Base-by-base conservation (phyloP, 2,888 invertebrate genomes). In the Creontiades dilutus region DNA sequence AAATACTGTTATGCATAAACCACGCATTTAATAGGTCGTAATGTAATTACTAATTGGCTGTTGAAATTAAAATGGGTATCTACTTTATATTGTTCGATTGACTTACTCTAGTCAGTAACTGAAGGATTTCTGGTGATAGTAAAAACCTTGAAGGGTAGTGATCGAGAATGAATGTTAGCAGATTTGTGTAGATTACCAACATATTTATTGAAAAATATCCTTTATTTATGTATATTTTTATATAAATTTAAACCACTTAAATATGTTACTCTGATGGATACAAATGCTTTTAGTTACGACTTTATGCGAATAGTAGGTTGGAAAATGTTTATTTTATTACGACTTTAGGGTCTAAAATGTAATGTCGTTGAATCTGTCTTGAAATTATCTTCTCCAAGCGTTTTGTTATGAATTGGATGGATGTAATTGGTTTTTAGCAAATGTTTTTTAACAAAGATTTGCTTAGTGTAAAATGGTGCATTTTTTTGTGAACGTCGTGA, bases 81-180 rank as follows among this genome's bases (percentile, higher is more conserved):
- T 11, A 16, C 13, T 7, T 12, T 13, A 68, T 27, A 13, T 13
- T 68, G n/a, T 23, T 68, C 68, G 19, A 27, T 68, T 11, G 68
- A 19, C 68, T 37, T 37, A 37, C 37, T 68, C 68, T 68, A 68
- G 68, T 68, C 68, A 68, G 68, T 68, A 61, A 61, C 61, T 16
- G 23, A 68, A 68, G 27, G 19, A 68, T 68, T 23, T 23, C 68
- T 68, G 68, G 23, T 68, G 68, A 68, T 68, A 68, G 0, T n/a
- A 68, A 68, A 23, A 68, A 37, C 37, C 37, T 37, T 37, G 37
- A 37, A 12, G 68, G 68, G 3, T 68, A 13, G 19, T 23, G 68
- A 23, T 0, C 27, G 68, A 68, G 23, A 68, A 2, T 27, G 68
- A 23, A 68, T 68, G 68, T 23, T 4, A 37, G 37, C 37, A 37